phyloP scores from a whole-genome alignment of 2,797 vertebrate species.

The Acanthurus lineatus region DNA sequence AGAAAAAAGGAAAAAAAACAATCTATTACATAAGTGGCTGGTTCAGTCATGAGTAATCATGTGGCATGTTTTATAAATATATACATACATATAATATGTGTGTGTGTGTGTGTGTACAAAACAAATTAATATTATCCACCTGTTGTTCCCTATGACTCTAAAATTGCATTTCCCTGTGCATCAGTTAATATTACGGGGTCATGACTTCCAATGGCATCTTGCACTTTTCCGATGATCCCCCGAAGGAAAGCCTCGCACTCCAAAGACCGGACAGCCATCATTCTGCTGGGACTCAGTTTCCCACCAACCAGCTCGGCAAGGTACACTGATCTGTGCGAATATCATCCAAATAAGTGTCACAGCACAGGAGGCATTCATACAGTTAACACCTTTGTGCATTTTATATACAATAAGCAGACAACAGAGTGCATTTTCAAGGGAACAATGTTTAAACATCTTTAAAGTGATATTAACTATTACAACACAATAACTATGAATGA shows the following conservation, averaged over 20 bases:
- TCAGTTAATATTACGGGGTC: background rate
- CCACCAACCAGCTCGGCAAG: background rate
- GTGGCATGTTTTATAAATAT: no score
- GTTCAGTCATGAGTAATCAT: no score
- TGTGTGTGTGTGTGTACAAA: background rate
- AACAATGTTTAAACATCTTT: background rate
- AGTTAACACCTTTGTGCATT: no score
- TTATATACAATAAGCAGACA: background rate
- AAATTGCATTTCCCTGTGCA: background rate
- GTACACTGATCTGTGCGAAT: background rate
- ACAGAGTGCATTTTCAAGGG: background rate
- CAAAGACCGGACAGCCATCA: background rate
- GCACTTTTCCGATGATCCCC: background rate
- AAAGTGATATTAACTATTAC: background rate
- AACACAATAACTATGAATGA: background rate
- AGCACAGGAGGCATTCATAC: no score
- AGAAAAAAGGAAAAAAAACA: no score
- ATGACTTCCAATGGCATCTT: background rate
- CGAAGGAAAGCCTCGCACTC: background rate
- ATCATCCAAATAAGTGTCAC: no score
- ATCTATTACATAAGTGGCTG: no score
- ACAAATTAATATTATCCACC: background rate
- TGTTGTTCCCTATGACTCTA: background rate
- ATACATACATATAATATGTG: no score
- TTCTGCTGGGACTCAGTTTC: background rate